phyloP scores from a whole-genome alignment of 2,113 vertebrate species.

The Neopipo cinnamomea region DNA sequence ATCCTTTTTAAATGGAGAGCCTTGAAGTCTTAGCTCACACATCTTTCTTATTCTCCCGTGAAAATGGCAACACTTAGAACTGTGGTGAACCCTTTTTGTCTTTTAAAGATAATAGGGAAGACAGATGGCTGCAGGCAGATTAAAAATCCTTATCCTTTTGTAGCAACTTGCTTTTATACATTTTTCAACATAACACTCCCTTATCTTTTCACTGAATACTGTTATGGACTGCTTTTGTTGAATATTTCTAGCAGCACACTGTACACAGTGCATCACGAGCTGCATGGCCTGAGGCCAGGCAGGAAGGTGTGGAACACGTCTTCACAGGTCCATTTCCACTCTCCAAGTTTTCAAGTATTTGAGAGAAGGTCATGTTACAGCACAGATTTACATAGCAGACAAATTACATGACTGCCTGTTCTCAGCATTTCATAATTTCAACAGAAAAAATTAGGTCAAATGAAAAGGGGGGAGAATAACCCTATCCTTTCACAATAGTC shows the following conservation, averaged over 20 bases:
- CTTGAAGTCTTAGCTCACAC: neutral
- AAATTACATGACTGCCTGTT: slow-evolving; percentile 44
- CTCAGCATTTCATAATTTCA: slow-evolving; percentile 50
- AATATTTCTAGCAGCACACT: neutral
- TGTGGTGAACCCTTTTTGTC: neutral
- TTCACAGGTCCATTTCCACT: slow-evolving; percentile 72
- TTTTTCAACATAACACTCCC: neutral
- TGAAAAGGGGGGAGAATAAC: neutral
- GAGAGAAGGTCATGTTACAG: slow-evolving; percentile 46
- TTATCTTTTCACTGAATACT: neutral
- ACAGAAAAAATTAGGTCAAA: slow-evolving; percentile 38
- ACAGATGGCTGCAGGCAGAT: neutral
- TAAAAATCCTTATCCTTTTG: neutral
- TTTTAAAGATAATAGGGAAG: neutral
- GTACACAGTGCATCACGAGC: neutral
- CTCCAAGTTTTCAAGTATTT: slow-evolving; percentile 69
- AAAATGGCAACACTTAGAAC: neutral
- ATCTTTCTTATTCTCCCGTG: neutral
- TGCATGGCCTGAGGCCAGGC: slow-evolving; percentile 55
- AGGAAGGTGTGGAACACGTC: slow-evolving; percentile 60
- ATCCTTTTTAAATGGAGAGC: neutral
- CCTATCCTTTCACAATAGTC: neutral
- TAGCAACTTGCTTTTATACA: neutral
- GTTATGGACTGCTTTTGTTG: neutral
- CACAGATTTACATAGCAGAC: slow-evolving; percentile 55